Conservation (phyloP, 2,113 vertebrate species). For the Pedetes capensis region DNA sequence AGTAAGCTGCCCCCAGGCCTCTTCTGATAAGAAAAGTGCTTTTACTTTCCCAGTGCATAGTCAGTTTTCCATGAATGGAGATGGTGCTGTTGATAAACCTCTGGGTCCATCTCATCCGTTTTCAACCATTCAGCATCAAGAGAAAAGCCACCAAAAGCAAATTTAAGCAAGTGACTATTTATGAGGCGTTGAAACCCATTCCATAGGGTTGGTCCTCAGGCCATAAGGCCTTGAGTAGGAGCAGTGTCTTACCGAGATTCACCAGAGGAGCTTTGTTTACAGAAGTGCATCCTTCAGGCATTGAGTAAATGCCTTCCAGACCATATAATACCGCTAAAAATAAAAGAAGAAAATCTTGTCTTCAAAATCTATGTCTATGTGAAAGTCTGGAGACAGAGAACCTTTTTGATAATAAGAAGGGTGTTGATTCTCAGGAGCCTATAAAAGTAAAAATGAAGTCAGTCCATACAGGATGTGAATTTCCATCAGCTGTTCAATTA, state of each 20-base stretch:
- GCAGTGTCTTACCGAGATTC: constrained; percentile 65
- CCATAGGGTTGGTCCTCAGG: constrained; percentile 65
- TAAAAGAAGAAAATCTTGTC: constrained; percentile 76
- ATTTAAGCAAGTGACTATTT: constrained; percentile 80
- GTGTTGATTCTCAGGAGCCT: constrained; percentile 78
- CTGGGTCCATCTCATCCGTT: constrained; percentile 85
- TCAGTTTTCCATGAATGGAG: constrained; percentile 69
- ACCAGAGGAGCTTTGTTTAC: constrained; percentile 69
- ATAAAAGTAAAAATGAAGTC: constrained; percentile 80
- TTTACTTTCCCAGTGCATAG: constrained; percentile 48
- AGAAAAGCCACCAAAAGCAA: constrained; percentile 80
- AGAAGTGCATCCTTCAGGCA: constrained; percentile 64
- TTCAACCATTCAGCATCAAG: constrained; percentile 73
- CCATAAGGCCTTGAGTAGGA: constrained; percentile 63
- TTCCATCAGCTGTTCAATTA: constrained; percentile 87
- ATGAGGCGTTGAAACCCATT: constrained; percentile 76
- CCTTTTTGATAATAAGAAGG: constrained; percentile 78
- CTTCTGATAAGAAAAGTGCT: constrained; percentile 83
- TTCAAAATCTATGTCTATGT: constrained; percentile 72
- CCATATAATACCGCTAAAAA: constrained; percentile 69
- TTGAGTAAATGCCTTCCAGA: constrained; percentile 71
- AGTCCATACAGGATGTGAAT: constrained; percentile 79
- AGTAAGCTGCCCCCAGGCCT: constrained; percentile 72
- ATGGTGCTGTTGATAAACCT: constrained; percentile 78
- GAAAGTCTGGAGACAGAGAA: constrained; percentile 73